Conservation (phyloP, 2,888 invertebrate genomes). For the Alsophila aescularia region DNA sequence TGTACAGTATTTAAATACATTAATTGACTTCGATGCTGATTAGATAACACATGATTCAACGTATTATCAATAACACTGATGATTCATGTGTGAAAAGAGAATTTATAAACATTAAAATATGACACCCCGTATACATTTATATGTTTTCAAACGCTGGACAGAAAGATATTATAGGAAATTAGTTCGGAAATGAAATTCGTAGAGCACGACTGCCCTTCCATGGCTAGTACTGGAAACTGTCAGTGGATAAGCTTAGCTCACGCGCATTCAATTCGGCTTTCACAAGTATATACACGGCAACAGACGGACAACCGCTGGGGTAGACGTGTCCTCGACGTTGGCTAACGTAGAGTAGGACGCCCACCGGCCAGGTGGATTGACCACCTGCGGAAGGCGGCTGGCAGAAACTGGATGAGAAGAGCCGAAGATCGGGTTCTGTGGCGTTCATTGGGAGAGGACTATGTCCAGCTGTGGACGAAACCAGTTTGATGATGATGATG, state of each 20-base stretch:
- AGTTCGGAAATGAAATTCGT: constrained; percentile 60
- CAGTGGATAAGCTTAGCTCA: constrained; percentile 4
- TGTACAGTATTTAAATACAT: background rate
- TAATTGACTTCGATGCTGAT: background rate
- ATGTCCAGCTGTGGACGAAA: too few relatives aligned
- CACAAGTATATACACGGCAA: too few relatives aligned
- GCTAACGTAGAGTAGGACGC: too few relatives aligned
- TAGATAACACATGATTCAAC: constrained; percentile 1
- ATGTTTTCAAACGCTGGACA: background rate
- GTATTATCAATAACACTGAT: constrained; percentile 2
- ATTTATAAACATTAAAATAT: constrained; percentile 4
- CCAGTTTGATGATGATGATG: too few relatives aligned
- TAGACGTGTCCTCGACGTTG: too few relatives aligned
- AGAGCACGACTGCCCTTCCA: constrained; percentile 1
- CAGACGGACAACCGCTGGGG: too few relatives aligned
- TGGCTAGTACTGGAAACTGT: constrained; percentile 1
- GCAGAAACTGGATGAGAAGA: too few relatives aligned
- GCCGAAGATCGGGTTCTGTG: too few relatives aligned
- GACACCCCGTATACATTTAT: background rate
- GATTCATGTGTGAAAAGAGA: constrained; percentile 3
- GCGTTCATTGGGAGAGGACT: too few relatives aligned
- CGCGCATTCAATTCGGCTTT: background rate
- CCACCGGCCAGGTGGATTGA: too few relatives aligned
- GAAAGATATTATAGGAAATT: constrained; percentile 57
- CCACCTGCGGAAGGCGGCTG: too few relatives aligned